Evolutionary conservation across 1,140 invertebrate genomes (phyloP).

Genomic region (Orius insidiosus): DNA sequence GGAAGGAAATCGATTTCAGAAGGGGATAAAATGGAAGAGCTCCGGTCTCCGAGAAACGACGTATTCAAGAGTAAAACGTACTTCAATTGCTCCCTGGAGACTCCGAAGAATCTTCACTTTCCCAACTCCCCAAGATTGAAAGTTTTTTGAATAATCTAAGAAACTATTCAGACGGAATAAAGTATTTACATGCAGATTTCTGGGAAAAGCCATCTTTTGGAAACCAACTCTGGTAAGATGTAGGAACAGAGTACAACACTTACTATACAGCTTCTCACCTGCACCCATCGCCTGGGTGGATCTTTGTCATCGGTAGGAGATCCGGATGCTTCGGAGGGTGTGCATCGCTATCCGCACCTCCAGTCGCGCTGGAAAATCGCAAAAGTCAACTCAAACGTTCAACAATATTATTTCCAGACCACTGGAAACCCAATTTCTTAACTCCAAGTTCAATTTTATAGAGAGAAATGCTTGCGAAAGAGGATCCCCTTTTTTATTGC

Average conservation of each 20-base stretch:
- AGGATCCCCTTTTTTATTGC: too few relatives aligned
- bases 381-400: too few relatives aligned
- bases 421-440: too few relatives aligned
- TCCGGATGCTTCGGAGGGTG: slow-evolving; percentile 36
- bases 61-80: too few relatives aligned
- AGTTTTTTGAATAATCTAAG: background rate
- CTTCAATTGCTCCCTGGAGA: too few relatives aligned
- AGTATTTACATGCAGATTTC: background rate
- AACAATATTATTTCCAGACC: too few relatives aligned
- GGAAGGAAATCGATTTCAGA: too few relatives aligned
- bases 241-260: slow-evolving; percentile 5
- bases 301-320: slow-evolving; percentile 63
- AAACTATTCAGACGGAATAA: slow-evolving; percentile 1
- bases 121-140: background rate
- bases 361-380: slow-evolving; percentile 48
- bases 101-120: background rate
- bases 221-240: too few relatives aligned
- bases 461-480: too few relatives aligned
- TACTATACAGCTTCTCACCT: slow-evolving; percentile 34
- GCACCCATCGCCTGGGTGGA: slow-evolving; percentile 49
- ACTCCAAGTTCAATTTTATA: too few relatives aligned
- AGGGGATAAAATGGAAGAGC: too few relatives aligned
- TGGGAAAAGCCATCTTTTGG: background rate
- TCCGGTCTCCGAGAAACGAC: too few relatives aligned
- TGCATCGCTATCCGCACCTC: slow-evolving; percentile 63